Base-by-base conservation (phyloP, 2,888 invertebrate genomes). In the Patella depressa region DNA sequence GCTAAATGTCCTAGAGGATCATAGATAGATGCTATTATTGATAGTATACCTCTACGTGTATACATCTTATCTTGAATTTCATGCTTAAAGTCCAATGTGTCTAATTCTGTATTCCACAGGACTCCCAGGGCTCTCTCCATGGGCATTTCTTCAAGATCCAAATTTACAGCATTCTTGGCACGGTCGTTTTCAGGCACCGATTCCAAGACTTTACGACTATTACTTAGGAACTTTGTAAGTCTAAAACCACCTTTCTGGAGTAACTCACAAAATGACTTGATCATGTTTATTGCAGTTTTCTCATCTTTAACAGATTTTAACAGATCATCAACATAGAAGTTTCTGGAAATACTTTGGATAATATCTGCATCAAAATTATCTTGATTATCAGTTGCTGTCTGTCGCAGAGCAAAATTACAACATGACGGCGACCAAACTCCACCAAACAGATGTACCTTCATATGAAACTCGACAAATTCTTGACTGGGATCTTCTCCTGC, bases 321-420 rank as follows among this genome's bases (percentile, higher is more conserved):
- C 53, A 53, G 72, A 29, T 76, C 76, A 19, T 76, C 76, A 17
- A 76, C 76, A 19, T 76, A 76, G 34, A 73, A 72, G 54, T 72
- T 55, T 29, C 54, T 53, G 53, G n/a, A 7, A 17, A 76, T 34
- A 5, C 54, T 72, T 17, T 73, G 65, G 65, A 65, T 19, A 14
- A 65, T 15, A 17, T 53, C 72, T 24, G 34, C 14, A 12, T n/a
- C 72, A 19, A 14, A n/a, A 76, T 59, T 9, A 19, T 54, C 34
- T 72, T 34, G n/a, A 54, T 72, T 73, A 55, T 72, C 76, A 19
- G 14, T 34, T n/a, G 76, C 65, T 24, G 72, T 76, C 34, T 53
- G 12, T 24, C 34, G 45, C 15, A 76, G 72, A 17, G 76, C 72
- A 55, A 54, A 76, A 55, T 55, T 71, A 9, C 55, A 53, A 29